A percentile compares a stretch with the other conserved stretches of the same genome.
These are phyloP conservation scores for Antedon mediterranea DNA, from an alignment of 53 echinoderm and acorn worm species.

Conservation along the genomic window DNA sequence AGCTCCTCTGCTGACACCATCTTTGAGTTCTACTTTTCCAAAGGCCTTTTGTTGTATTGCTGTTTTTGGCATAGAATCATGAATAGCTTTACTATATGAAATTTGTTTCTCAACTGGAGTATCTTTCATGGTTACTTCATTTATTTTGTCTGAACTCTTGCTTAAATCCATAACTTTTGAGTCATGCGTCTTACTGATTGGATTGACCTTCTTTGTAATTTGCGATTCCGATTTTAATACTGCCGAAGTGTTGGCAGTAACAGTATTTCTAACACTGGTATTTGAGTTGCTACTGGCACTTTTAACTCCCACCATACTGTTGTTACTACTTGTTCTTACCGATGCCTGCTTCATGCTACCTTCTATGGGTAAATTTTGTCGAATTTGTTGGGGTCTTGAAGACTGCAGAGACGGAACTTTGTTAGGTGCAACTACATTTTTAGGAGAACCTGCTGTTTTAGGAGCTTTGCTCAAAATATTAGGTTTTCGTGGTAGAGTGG, in stretches of 20 bases:
- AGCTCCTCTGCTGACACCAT: neutral
- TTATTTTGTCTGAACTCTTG: neutral
- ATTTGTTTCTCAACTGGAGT: neutral
- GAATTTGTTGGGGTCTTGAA: neutral
- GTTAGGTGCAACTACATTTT: neutral
- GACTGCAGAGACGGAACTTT: neutral
- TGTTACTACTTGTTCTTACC: conserved; percentile 9
- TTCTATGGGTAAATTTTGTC: conserved; percentile 11
- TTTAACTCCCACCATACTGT: neutral
- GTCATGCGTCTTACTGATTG: neutral
- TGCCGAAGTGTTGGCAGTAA: neutral
- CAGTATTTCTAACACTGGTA: neutral
- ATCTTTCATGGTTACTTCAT: neutral
- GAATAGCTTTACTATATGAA: no score
- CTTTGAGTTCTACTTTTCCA: neutral
- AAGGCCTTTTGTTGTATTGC: neutral
- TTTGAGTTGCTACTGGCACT: neutral
- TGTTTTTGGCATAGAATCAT: no score
- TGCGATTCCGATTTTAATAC: neutral
- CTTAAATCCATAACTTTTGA: neutral
- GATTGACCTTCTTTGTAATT: neutral
- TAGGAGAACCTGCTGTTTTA: neutral
- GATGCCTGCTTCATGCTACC: neutral
- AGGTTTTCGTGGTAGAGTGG: neutral
- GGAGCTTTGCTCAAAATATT: neutral